Percentiles rank a stretch among this genome's conserved stretches.
Conservation (phyloP, 2,797 vertebrate genomes). For the Petrocephalus sullivani region DNA sequence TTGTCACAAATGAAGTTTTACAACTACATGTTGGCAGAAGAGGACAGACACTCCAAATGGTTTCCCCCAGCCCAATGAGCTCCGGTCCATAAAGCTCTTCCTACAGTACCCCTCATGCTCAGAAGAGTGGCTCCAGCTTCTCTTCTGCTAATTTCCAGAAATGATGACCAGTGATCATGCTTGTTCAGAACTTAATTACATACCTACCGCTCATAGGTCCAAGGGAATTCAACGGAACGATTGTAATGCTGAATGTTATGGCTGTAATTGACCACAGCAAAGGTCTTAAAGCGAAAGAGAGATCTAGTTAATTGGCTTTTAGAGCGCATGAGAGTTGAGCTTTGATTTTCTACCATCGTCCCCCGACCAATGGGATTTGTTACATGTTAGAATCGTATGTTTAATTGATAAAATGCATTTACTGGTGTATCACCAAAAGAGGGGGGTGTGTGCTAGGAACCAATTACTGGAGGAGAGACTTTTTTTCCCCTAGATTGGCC, state of each 20-base stretch:
- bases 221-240: neutral
- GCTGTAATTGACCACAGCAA: slow-evolving; percentile 6
- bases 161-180: neutral
- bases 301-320: slow-evolving; percentile 11
- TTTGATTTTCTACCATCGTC: neutral
- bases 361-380: neutral
- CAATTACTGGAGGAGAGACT: slow-evolving; percentile 6
- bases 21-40: neutral
- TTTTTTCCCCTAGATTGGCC: neutral
- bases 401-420: slow-evolving; percentile 26
- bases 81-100: neutral
- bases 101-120: neutral
- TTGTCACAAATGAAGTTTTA: neutral
- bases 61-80: neutral
- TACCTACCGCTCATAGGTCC: neutral
- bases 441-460: neutral
- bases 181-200: neutral
- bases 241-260: neutral
- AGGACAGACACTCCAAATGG: neutral
- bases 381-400: slow-evolving; percentile 4
- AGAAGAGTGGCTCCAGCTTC: neutral
- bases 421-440: neutral
- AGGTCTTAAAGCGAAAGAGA: neutral
- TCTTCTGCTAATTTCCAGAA: neutral
- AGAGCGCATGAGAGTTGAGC: neutral